phyloP scores from a whole-genome alignment of 2,113 vertebrate genomes.

The Alces alces region DNA sequence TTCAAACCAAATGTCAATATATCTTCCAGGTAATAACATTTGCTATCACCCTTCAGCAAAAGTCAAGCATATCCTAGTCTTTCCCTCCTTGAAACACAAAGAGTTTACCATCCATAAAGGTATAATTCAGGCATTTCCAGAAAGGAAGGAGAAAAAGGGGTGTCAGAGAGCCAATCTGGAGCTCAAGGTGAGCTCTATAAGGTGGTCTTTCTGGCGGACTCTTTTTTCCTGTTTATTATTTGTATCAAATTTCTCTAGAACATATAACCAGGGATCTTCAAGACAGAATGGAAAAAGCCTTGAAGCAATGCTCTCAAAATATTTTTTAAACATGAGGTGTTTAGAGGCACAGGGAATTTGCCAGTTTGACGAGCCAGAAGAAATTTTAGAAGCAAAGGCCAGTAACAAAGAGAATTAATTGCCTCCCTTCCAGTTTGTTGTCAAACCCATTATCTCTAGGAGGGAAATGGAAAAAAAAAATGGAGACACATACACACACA shows the following conservation, averaged over 20 bases:
- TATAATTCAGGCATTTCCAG: neutral
- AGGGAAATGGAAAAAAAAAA: neutral
- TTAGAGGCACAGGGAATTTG: neutral
- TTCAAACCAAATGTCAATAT: constrained; percentile 37
- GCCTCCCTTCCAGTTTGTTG: neutral
- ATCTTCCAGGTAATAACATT: constrained; percentile 24
- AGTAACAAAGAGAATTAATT: neutral
- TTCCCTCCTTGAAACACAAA: neutral
- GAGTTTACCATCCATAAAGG: neutral
- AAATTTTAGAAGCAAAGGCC: neutral
- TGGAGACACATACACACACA: neutral
- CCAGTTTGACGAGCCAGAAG: neutral
- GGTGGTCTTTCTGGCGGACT: neutral
- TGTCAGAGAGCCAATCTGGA: neutral
- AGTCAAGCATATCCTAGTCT: neutral
- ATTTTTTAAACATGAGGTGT: constrained; percentile 17
- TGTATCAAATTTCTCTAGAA: neutral
- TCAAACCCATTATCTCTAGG: neutral
- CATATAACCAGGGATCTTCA: neutral
- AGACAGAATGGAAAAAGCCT: neutral
- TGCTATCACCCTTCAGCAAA: constrained; percentile 29
- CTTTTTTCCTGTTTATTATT: neutral
- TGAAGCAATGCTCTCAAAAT: neutral
- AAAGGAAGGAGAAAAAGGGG: fast-evolving
- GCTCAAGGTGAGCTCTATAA: neutral